Conservation (phyloP, 2,888 invertebrate species). For the Orthosia gothica region DNA sequence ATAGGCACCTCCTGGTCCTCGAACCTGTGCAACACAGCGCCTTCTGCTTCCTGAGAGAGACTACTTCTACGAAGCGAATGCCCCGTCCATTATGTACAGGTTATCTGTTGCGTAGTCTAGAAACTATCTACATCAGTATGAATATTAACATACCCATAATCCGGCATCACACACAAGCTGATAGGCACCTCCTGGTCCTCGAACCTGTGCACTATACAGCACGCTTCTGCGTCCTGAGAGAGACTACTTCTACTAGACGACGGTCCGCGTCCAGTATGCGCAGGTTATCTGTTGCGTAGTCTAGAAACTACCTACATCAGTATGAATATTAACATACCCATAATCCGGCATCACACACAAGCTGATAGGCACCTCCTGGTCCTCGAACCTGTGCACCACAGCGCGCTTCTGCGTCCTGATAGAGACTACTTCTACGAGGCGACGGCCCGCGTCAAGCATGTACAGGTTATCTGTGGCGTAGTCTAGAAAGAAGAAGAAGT, state of each 20-base stretch:
- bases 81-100: too few species aligned
- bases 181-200: too few species aligned
- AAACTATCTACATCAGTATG: neutral
- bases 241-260: too few species aligned
- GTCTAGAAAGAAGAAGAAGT: conserved; percentile 87
- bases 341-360: conserved; percentile 93
- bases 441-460: conserved; percentile 93
- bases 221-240: too few species aligned
- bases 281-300: too few species aligned
- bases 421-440: conserved; percentile 93
- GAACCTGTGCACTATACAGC: conserved; percentile 88
- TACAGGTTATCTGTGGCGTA: conserved; percentile 94
- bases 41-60: too few species aligned
- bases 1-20: too few species aligned
- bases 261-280: conserved; percentile 45
- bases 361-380: conserved; percentile 93
- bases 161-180: too few species aligned
- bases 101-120: too few species aligned
- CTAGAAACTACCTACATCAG: too few species aligned
- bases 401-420: conserved; percentile 91
- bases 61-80: too few species aligned
- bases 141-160: conserved; percentile 79
- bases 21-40: too few species aligned
- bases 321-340: conserved; percentile 87
- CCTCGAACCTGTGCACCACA: conserved; percentile 91